Conservation (phyloP, 37 sponge, comb jelly and placozoan genomes). For the Halichondria panicea region DNA sequence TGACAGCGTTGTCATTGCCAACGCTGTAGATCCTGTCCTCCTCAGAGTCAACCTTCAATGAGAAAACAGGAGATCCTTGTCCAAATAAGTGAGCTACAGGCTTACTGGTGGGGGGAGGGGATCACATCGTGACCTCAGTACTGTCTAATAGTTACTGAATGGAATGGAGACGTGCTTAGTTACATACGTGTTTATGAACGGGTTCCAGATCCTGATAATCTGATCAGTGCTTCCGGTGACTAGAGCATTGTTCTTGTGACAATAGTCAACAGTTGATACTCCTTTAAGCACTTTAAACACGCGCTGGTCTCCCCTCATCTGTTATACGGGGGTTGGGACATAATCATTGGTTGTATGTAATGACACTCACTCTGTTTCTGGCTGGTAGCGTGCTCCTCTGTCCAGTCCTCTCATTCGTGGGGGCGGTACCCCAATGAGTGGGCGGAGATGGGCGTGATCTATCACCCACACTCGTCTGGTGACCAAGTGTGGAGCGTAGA, state of each 20-base stretch:
- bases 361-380: constrained; percentile 5
- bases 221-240: constrained; percentile 92
- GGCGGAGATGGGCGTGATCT: neutral
- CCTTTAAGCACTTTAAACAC: constrained; percentile 88
- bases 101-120: too few species aligned
- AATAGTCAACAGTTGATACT: constrained; percentile 78
- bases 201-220: constrained; percentile 84
- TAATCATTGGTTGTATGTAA: neutral
- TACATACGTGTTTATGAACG: constrained; percentile 71
- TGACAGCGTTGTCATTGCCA: constrained; percentile 84
- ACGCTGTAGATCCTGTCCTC: constrained; percentile 77
- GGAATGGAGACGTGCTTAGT: neutral
- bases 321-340: neutral
- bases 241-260: constrained; percentile 67
- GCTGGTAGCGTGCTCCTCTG: constrained; percentile 15
- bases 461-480: neutral
- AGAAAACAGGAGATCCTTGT: constrained; percentile 80
- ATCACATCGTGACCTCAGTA: too few species aligned
- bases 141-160: too few species aligned
- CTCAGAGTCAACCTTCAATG: constrained; percentile 50
- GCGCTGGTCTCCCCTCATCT: constrained; percentile 66
- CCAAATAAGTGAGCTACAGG: constrained; percentile 69
- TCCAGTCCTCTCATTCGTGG: too few species aligned
- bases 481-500: neutral
- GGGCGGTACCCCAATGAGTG: too few species aligned